Percentiles rank a stretch among this genome's conserved stretches.
These are phyloP conservation scores for Formica aserva DNA, from an alignment of 2,888 invertebrate species.

Conservation along the genomic window DNA sequence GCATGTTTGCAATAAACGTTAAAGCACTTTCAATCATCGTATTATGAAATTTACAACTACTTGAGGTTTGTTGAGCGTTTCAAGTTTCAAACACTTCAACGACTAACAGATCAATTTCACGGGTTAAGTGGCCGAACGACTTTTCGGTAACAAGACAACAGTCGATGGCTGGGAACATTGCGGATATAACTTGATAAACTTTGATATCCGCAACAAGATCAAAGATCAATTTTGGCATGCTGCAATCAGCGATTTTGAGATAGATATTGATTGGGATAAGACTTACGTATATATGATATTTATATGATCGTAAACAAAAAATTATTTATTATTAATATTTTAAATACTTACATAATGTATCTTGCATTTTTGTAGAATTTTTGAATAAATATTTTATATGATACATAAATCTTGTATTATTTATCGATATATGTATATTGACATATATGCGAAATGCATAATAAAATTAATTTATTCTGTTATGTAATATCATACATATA, in stretches of 20 bases:
- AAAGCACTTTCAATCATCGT: not conserved
- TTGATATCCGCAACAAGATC: constrained; percentile 12
- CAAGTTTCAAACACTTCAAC: constrained; percentile 7
- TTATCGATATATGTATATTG: not conserved
- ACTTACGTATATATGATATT: not conserved
- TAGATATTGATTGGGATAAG: constrained; percentile 13
- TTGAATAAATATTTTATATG: not conserved
- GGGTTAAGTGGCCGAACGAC: constrained; percentile 33
- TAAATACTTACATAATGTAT: not conserved
- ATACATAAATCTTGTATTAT: not conserved
- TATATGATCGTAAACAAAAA: not conserved
- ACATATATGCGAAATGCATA: not conserved
- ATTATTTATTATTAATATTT: not conserved
- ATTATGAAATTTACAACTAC: constrained; percentile 23
- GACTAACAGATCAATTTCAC: constrained; percentile 37
- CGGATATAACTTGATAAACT: constrained; percentile 33
- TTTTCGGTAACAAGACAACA: constrained; percentile 40
- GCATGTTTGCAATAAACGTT: not conserved
- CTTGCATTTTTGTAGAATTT: not conserved
- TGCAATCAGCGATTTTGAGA: constrained; percentile 10
- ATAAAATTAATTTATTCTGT: not conserved
- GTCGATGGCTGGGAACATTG: not conserved
- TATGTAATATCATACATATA: not conserved
- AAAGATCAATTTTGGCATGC: constrained; percentile 33
- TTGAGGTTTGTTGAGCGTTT: constrained; percentile 1